These are phyloP conservation scores for Hesperophylax magnus DNA, from an alignment of 1,140 invertebrate species.

Conservation along the genomic window DNA sequence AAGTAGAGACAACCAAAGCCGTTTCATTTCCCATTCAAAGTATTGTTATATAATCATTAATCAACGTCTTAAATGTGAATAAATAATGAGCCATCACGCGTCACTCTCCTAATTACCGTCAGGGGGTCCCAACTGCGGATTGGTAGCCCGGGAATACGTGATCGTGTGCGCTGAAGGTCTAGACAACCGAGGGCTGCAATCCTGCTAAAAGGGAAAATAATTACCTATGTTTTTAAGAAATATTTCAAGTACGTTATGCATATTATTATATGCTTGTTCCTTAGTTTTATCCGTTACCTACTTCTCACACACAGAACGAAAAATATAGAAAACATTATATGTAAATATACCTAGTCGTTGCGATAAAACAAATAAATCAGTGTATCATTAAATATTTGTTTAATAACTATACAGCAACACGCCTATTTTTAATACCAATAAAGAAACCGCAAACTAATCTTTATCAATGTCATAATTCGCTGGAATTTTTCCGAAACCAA, in stretches of 20 bases:
- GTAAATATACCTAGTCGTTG: too few species aligned
- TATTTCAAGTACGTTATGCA: too few species aligned
- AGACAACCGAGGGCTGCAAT: constrained; percentile 6
- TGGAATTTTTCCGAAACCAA: constrained; percentile 9
- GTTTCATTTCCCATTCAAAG: constrained; percentile 49
- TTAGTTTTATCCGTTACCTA: too few species aligned
- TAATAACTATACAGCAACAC: background rate
- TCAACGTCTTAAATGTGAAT: constrained; percentile 54
- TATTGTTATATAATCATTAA: constrained; percentile 55
- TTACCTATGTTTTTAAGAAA: background rate
- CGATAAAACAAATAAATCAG: too few species aligned
- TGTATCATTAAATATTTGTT: too few species aligned
- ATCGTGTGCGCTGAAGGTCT: background rate
- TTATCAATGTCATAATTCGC: constrained; percentile 5
- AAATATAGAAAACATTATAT: too few species aligned
- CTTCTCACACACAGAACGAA: too few species aligned
- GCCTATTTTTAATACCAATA: background rate
- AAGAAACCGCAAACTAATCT: background rate
- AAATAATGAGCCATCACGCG: constrained; percentile 51
- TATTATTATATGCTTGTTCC: too few species aligned
- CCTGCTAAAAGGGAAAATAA: background rate
- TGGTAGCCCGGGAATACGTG: constrained; percentile 28
- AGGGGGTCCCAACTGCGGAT: constrained; percentile 30
- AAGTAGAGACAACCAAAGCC: constrained; percentile 18
- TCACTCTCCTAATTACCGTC: constrained; percentile 53